Evolutionary conservation across 1,140 invertebrate genomes (phyloP), one percentile per base, ranked within the genome.

Genomic region (Lasioglossum albipes): DNA sequence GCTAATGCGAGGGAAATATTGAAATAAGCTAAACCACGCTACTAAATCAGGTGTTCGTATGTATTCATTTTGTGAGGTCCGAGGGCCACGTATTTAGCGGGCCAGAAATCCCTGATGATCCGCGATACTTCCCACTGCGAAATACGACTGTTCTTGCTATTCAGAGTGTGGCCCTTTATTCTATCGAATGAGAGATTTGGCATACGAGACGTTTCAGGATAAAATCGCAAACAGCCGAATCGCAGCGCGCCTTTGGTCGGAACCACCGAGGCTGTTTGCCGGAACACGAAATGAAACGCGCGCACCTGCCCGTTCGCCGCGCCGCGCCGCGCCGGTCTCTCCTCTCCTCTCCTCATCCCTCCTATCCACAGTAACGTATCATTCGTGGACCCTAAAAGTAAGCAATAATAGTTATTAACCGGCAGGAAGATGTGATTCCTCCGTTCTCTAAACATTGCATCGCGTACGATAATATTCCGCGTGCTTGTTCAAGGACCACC

Each of bases 271-370:
- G 65, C 75, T 79, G 87, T 87, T 84, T 79, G 85, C 75, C 84
- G 83, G 77, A 87, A 91, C 89, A 90, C 88, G 86, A 90, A 91
- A 91, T 89, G 86, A 90, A 90, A 90, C 88, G 89, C 81, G 84
- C 90, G 89, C 90, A 91, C 90, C 91, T 91, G 91, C 89, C 86
- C 81, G 81, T 87, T 87, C 87, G 87, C 84, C n/a, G n/a, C n/a
- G n/a, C n/a, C n/a, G n/a, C n/a, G n/a, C n/a, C n/a, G n/a, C 87
- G 87, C 84, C 77, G 80, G 78, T 31, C 71, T 75, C 88, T 83
- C 66, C 64, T 75, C 88, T 83, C 66, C 64, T 42, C 36, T 82
- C 45, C 79, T 87, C 86, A 75, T 68, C 70, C 75, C 49, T 45
- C 74, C 71, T 74, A 67, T 62, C 73, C 9, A 59, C 68, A 66